Evolutionary conservation across 2,888 invertebrate genomes (phyloP).

Genomic region (Epirrhoe alternata): DNA sequence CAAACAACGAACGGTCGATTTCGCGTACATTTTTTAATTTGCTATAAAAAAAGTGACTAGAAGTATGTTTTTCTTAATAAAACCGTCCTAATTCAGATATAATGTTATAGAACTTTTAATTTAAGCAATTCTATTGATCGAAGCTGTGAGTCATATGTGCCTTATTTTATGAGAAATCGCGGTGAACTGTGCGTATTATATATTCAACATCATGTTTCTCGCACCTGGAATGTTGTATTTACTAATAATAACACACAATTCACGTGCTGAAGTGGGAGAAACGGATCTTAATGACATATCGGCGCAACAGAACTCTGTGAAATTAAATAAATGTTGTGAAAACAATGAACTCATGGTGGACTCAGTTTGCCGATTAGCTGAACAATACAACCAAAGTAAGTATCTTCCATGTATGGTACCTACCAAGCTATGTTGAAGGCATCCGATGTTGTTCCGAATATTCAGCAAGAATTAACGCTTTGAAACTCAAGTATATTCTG

Average conservation of each 20-base stretch:
- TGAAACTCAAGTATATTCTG: constrained; percentile 29
- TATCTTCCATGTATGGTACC: constrained; percentile 35
- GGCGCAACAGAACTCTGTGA: constrained; percentile 77
- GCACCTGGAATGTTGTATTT: constrained; percentile 71
- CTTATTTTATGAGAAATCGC: constrained; percentile 8
- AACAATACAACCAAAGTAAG: constrained; percentile 86
- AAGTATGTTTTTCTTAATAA: constrained; percentile 2
- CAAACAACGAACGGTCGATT: constrained; percentile 1
- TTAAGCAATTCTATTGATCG: background rate
- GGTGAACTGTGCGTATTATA: constrained; percentile 1
- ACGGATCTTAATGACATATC: constrained; percentile 79
- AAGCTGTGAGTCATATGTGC: constrained; percentile 16
- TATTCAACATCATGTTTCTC: constrained; percentile 44
- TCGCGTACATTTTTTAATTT: background rate
- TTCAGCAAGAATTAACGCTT: constrained; percentile 18
- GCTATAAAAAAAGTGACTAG: background rate
- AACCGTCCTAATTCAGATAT: constrained; percentile 6
- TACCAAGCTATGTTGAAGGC: constrained; percentile 1
- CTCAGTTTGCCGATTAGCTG: constrained; percentile 86
- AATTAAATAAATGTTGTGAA: constrained; percentile 93
- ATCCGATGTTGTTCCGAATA: constrained; percentile 24
- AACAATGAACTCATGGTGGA: constrained; percentile 89
- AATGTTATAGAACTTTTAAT: background rate
- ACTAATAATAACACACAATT: constrained; percentile 50
- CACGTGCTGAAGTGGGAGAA: constrained; percentile 61